Percentiles rank a stretch among this genome's conserved stretches.
Evolutionary conservation across 2,797 vertebrate genomes (phyloP).

Genomic region (Takifugu rubripes): DNA sequence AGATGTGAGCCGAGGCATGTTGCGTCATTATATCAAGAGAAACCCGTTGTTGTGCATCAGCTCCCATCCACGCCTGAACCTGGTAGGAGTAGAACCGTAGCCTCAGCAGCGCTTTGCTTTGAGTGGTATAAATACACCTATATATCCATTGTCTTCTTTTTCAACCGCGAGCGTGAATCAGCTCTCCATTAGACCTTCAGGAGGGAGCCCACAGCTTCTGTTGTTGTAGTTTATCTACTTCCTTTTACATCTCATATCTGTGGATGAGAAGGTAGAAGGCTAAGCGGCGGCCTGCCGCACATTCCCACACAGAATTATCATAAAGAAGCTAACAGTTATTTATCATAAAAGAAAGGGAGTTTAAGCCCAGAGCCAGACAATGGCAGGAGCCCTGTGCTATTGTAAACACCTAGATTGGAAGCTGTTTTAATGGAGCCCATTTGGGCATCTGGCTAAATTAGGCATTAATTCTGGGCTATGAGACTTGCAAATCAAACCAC

Average conservation of each 20-base stretch:
- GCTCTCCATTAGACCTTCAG: conserved; percentile 67
- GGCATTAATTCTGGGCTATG: conserved; percentile 53
- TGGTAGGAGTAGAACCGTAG: conserved; percentile 63
- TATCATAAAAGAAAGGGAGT: conserved; percentile 32
- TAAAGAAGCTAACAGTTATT: conserved; percentile 48
- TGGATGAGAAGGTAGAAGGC: conserved; percentile 36
- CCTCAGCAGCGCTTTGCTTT: conserved; percentile 60
- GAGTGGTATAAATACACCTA: conserved; percentile 59
- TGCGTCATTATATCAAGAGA: conserved; percentile 54
- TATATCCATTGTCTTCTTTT: conserved; percentile 57
- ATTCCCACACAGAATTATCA: conserved; percentile 57
- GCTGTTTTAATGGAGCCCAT: conserved; percentile 43
- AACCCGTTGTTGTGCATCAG: conserved; percentile 58
- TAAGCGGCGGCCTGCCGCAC: conserved; percentile 47
- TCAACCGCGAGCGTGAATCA: conserved; percentile 62
- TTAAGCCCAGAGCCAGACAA: conserved; percentile 24
- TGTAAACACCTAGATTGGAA: conserved; percentile 45
- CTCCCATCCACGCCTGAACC: conserved; percentile 58
- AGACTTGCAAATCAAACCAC: conserved; percentile 44
- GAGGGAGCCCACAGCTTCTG: conserved; percentile 55
- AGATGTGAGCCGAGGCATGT: conserved; percentile 33
- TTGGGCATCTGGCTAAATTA: conserved; percentile 47
- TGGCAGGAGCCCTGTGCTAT: conserved; percentile 34
- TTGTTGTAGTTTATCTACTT: conserved; percentile 50
- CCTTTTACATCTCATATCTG: conserved; percentile 8